These are phyloP conservation scores for Ennomos quercinarius DNA, from an alignment of 2,888 invertebrate species.

Conservation along the genomic window DNA sequence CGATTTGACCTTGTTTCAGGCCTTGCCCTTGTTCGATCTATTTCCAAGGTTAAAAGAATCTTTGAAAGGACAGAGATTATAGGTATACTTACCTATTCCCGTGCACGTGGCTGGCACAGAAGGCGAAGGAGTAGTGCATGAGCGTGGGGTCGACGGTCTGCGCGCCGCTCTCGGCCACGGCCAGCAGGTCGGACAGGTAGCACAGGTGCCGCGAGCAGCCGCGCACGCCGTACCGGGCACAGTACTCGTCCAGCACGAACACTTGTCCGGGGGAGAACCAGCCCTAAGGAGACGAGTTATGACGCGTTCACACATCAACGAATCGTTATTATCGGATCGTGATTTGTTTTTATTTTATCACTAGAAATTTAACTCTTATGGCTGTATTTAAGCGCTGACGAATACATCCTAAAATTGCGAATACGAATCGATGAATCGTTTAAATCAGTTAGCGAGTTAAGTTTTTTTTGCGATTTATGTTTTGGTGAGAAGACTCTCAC, in stretches of 20 bases:
- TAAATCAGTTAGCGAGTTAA: too few species aligned
- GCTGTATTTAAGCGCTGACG: too few species aligned
- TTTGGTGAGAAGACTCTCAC: too few species aligned
- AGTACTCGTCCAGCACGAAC: slow-evolving; percentile 99
- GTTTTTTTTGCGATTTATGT: too few species aligned
- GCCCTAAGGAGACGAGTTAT: slow-evolving; percentile 88
- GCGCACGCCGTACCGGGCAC: slow-evolving; percentile 98
- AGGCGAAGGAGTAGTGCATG: slow-evolving; percentile 99
- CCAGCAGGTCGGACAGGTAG: slow-evolving; percentile 97
- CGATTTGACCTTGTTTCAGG: too few species aligned
- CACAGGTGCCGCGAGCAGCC: slow-evolving; percentile 98
- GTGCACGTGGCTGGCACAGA: slow-evolving; percentile 99
- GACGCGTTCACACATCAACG: too few species aligned
- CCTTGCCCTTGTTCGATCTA: too few species aligned
- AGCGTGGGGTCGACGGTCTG: slow-evolving; percentile 99
- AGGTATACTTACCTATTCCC: slow-evolving; percentile 94
- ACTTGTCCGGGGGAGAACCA: slow-evolving; percentile 99
- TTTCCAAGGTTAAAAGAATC: neutral
- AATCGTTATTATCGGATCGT: too few species aligned
- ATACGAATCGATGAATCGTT: too few species aligned
- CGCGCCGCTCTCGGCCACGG: slow-evolving; percentile 95
- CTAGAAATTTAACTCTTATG: too few species aligned
- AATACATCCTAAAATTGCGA: too few species aligned
- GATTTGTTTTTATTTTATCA: too few species aligned
- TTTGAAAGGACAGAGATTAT: neutral